A percentile compares a stretch with the other conserved stretches of the same genome.
Evolutionary conservation across 2,113 vertebrate genomes (phyloP).

Genomic region (Pangasianodon gigas): DNA sequence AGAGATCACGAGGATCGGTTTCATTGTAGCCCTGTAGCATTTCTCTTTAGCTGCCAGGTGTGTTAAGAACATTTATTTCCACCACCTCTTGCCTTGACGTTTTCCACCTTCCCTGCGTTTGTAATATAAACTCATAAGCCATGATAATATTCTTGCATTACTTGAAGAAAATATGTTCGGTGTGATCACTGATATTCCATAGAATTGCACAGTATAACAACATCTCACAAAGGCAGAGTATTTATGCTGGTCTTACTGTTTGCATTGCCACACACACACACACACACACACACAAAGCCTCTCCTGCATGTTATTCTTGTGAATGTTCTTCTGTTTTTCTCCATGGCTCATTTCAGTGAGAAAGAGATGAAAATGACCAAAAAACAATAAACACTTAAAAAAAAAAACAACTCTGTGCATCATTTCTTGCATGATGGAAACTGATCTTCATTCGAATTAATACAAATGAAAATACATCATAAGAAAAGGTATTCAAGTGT

Average conservation of each 20-base stretch:
- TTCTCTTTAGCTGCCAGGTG: not conserved
- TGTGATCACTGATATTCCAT: slow-evolving; percentile 36
- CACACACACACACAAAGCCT: slow-evolving; percentile 23
- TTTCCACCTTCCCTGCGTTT: slow-evolving; percentile 19
- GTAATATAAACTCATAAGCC: slow-evolving; percentile 25
- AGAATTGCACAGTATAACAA: slow-evolving; percentile 32
- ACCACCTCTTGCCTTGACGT: slow-evolving; percentile 1
- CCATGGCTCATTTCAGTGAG: slow-evolving; percentile 50
- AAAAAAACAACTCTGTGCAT: not conserved
- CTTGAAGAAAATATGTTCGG: slow-evolving; percentile 7
- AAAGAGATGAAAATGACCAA: slow-evolving; percentile 49
- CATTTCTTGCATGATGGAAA: slow-evolving; percentile 1
- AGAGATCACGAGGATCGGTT: not conserved
- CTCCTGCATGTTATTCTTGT: slow-evolving; percentile 55
- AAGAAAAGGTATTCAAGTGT: not conserved
- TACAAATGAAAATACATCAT: not conserved
- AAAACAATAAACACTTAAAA: slow-evolving; percentile 53
- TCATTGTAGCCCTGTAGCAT: slow-evolving; percentile 30
- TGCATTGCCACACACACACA: not conserved
- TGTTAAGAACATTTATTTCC: not conserved
- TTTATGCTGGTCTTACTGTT: slow-evolving; percentile 19
- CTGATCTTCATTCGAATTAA: not conserved
- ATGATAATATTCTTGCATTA: slow-evolving; percentile 28
- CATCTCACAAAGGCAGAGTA: slow-evolving; percentile 9
- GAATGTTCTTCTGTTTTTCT: slow-evolving; percentile 55